Evolutionary conservation across 2,113 vertebrate species (phyloP), one percentile per base, ranked within the genome.

Genomic region (Mormyrus lacerda): DNA sequence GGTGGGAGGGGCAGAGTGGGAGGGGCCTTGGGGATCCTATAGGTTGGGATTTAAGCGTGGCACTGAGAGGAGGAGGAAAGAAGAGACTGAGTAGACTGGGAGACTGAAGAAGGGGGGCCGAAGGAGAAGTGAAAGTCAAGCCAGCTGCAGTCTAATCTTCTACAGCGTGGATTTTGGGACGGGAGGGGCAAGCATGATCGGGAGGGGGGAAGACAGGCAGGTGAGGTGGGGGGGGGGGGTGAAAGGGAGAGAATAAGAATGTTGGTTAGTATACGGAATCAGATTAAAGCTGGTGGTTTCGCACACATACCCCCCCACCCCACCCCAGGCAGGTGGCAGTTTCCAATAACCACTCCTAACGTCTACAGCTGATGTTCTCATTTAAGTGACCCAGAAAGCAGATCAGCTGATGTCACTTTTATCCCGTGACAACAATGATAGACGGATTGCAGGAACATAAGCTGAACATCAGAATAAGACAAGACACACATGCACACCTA

Each of bases 181-280:
- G 27, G 47, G 90, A n/a, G 92, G 90, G 91, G 92, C 90, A 88
- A 87, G 42, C 58, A 58, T 48, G 44, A 86, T 10, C n/a, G 9
- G 69, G 35, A 69, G 35, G 24, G 3, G 42, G 8, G 89, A 58
- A 55, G 27, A 7, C n/a, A 31, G 88, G n/a, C 10, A 13, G n/a
- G 24, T 5, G 48, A 19, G 35, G 88, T 17, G 11, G 9, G n/a
- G 17, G 21, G 15, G 15, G 35, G 65, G 82, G n/a, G 87, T 88
- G 87, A 89, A 85, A 55, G 73, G 88, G 90, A 91, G 87, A 92
- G 90, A 92, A 92, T 87, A 92, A 91, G 88, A 92, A 90, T 85
- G 45, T 87, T 87, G 89, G 92, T 92, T 92, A 92, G 90, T 92
- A 90, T 92, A 90, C 7, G 83, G 27, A 31, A 89, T 82, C 86